Percentiles rank a stretch among this genome's conserved stretches.
Evolutionary conservation across 1,140 invertebrate species (phyloP).

Genomic region (Drosophila carrolli): DNA sequence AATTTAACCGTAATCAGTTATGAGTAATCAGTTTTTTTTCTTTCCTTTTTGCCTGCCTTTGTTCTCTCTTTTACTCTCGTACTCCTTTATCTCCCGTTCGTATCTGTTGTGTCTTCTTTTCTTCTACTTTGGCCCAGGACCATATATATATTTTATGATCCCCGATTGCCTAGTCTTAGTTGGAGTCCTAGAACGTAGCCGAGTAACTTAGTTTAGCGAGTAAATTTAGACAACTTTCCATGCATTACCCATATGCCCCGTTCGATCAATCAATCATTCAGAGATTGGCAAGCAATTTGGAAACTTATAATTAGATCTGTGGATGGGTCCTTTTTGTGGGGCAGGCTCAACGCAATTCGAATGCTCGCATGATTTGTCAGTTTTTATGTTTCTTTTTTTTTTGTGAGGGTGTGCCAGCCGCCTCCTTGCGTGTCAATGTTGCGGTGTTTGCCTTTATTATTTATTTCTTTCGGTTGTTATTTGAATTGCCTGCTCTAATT

Average conservation of each 20-base stretch:
- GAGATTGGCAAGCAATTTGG: conserved; percentile 50
- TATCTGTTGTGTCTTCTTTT: conserved; percentile 24
- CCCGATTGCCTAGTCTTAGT: conserved; percentile 27
- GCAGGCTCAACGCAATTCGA: conserved; percentile 40
- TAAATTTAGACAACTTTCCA: conserved; percentile 13
- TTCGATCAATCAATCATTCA: conserved; percentile 35
- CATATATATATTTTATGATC: not conserved
- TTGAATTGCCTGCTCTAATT: conserved; percentile 65
- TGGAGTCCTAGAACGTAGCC: conserved; percentile 24
- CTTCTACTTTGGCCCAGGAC: not conserved
- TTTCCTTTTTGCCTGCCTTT: conserved; percentile 13
- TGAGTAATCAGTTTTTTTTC: conserved; percentile 31
- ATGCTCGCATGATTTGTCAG: conserved; percentile 69
- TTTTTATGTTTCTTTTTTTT: conserved; percentile 14
- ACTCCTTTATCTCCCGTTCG: conserved; percentile 2
- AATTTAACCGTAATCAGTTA: conserved; percentile 41
- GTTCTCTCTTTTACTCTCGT: conserved; percentile 14
- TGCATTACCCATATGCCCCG: conserved; percentile 43
- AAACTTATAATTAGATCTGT: conserved; percentile 45
- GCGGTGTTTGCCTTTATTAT: conserved; percentile 49
- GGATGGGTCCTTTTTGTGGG: conserved; percentile 1
- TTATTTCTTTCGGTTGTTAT: conserved; percentile 50
- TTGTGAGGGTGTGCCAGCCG: not conserved
- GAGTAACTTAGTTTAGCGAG: conserved; percentile 33
- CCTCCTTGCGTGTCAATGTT: conserved; percentile 55